Conservation (phyloP, 2,113 vertebrate species). For the Tragulus kanchil region DNA sequence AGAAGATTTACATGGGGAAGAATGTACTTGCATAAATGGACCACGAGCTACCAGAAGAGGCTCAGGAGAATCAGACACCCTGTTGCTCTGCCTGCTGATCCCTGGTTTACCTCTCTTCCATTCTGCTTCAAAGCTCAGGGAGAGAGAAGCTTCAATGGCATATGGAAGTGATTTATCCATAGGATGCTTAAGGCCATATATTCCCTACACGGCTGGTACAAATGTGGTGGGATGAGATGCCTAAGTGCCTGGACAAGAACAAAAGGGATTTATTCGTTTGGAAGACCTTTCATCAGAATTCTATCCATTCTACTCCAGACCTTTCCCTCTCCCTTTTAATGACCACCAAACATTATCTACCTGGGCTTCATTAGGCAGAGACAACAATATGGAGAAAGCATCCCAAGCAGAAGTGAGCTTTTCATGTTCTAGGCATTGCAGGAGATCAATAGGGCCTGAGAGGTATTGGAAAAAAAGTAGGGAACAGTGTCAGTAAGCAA, state of each 20-base stretch:
- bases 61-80: rapidly evolving
- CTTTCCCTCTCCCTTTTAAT: background rate
- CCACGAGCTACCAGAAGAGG: background rate
- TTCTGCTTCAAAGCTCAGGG: background rate
- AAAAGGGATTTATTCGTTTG: no score
- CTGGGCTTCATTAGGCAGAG: background rate
- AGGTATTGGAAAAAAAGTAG: no score
- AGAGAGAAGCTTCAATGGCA: background rate
- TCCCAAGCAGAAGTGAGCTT: background rate
- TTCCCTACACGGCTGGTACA: no score
- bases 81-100: background rate
- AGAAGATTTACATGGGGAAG: conserved; percentile 56
- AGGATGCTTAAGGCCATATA: background rate
- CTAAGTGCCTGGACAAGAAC: background rate
- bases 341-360: no score
- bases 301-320: background rate
- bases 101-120: background rate
- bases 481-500: background rate
- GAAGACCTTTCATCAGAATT: background rate
- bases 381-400: no score
- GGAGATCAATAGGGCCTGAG: background rate
- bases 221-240: background rate
- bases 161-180: background rate
- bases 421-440: no score
- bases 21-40: background rate